Base-by-base conservation (phyloP, 2,113 vertebrate genomes). In the Carollia perspicillata region DNA sequence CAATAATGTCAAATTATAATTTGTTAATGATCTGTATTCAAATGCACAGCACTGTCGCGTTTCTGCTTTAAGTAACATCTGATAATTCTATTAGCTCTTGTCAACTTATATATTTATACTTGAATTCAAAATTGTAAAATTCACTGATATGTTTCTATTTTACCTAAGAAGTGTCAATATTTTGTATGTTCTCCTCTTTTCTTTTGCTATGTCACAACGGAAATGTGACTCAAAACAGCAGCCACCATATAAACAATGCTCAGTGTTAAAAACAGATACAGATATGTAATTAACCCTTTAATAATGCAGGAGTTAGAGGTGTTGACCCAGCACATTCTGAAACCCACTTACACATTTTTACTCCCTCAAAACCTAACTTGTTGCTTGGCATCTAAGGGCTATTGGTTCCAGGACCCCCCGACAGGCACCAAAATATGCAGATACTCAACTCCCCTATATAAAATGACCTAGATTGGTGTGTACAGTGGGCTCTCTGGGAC, bases 1-100 rank as follows among this genome's bases (percentile, higher is more conserved):
- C 26, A 89, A 55, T 95, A 94, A 94, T 80, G 96, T 72, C 49
- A 90, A 88, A 92, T 84, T 87, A 86, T 30, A 95, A 80, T 80
- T 66, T 49, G 3, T 88, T 94, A 84, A 90, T 89, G 11, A 78
- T 91, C 55, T 88, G 44, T 49, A 87, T 87, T 84, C 35, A 84
- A 47, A 74, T 65, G 4, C 2, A 49, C 12, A 74, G 7, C 26
- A 37, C 13, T 33, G 37, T 69, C 47, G 60, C 78, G 7, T 93
- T 81, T 68, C n/a, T 65, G 53, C 72, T 58, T 85, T 55, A 77
- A 49, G 7, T 42, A 69, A 44, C 6, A 35, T 53, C 47, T 90
- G 26, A 60, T 93, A 87, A 89, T 90, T 84, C 47, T 69, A 12
- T 95, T 65, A 89, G 65, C 13, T 55, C 89, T 84, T 66, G 40